A percentile compares a stretch with the other conserved stretches of the same genome.
Conservation (phyloP, 2,113 vertebrate genomes). For the Sialia sialis region DNA sequence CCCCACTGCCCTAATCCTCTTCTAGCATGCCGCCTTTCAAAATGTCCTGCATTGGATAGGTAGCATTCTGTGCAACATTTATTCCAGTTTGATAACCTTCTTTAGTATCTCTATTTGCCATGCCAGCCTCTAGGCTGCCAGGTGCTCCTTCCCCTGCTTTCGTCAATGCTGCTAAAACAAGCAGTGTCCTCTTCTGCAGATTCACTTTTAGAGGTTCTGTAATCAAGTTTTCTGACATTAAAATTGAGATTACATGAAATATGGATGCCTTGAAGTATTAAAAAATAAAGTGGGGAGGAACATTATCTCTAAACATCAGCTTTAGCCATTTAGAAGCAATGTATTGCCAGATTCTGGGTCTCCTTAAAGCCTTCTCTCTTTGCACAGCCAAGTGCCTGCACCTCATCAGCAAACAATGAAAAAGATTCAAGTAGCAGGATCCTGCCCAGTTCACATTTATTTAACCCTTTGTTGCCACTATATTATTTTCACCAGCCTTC, state of each 20-base stretch:
- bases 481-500: background rate
- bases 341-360: background rate
- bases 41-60: background rate
- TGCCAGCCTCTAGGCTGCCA: background rate
- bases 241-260: slow-evolving; percentile 13
- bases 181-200: background rate
- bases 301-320: background rate
- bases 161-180: background rate
- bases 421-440: slow-evolving; percentile 6
- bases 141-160: background rate
- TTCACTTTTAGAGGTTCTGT: background rate
- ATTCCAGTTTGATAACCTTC: background rate
- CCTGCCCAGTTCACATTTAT: slow-evolving; percentile 5
- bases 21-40: background rate
- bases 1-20: background rate
- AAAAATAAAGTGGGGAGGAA: background rate
- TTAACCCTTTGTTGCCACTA: slow-evolving; percentile 10
- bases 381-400: slow-evolving; percentile 16
- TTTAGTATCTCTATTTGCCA: background rate
- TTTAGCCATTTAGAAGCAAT: background rate
- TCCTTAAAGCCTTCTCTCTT: background rate
- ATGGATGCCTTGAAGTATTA: background rate
- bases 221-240: slow-evolving; percentile 1
- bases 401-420: slow-evolving; percentile 52
- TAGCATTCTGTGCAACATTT: background rate